Conservation (phyloP, 1,140 invertebrate species). For the Ephestia elutella region DNA sequence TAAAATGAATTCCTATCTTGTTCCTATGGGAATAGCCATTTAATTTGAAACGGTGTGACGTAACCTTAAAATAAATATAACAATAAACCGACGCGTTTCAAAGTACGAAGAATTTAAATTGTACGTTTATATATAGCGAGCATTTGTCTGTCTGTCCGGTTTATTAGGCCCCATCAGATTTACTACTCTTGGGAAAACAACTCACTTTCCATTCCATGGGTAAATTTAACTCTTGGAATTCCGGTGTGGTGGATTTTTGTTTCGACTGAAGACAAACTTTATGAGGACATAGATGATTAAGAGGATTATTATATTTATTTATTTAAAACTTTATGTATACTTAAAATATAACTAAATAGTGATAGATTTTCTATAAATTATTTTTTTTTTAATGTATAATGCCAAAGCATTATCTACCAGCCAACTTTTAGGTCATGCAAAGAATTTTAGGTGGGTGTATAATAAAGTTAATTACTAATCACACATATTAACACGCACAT, state of each 20-base stretch:
- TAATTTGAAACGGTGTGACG: not conserved
- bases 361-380: no score
- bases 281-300: no score
- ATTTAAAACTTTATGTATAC: not conserved
- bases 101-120: slow-evolving; percentile 47
- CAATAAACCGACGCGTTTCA: not conserved
- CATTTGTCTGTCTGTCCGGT: slow-evolving; percentile 56
- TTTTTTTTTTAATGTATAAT: no score
- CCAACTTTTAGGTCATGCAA: no score
- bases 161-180: slow-evolving; percentile 47
- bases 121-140: slow-evolving; percentile 45
- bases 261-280: not conserved
- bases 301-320: no score
- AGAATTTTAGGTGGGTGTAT: no score
- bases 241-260: not conserved
- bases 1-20: no score
- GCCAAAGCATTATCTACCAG: no score
- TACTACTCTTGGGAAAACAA: slow-evolving; percentile 26
- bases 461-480: no score
- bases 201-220: not conserved
- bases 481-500: no score
- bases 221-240: not conserved
- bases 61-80: not conserved
- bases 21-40: no score
- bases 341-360: no score